Conservation (phyloP, 1,140 invertebrate genomes). For the Bombus sibiricus region DNA sequence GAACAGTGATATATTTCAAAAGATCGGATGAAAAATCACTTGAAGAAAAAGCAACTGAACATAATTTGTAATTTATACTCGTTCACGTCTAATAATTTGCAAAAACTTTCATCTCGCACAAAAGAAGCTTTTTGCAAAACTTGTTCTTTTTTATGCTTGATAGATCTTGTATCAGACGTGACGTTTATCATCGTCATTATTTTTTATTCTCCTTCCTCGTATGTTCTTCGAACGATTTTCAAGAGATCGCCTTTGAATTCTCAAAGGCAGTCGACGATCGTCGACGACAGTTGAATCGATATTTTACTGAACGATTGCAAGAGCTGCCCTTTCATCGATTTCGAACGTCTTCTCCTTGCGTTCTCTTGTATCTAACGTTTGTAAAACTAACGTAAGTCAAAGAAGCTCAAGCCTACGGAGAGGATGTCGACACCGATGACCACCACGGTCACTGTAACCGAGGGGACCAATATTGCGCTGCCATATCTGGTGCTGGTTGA, state of each 20-base stretch:
- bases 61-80: background rate
- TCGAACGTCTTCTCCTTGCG: constrained; percentile 50
- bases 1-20: background rate
- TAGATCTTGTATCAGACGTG: background rate
- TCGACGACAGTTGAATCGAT: constrained; percentile 7
- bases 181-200: background rate
- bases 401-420: constrained; percentile 75
- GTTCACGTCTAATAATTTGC: constrained; percentile 16
- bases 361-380: constrained; percentile 41
- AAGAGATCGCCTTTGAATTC: background rate
- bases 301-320: constrained; percentile 40
- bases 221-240: background rate
- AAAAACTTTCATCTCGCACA: background rate
- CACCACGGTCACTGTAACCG: constrained; percentile 85
- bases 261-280: constrained; percentile 36
- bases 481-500: constrained; percentile 85
- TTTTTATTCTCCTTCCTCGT: background rate
- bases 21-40: background rate
- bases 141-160: background rate
- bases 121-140: constrained; percentile 14
- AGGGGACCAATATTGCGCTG: constrained; percentile 86
- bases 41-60: background rate
- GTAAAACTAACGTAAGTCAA: constrained; percentile 56
- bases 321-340: constrained; percentile 41
- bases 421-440: constrained; percentile 77